These are phyloP conservation scores for Poicephalus meyeri DNA, from an alignment of 2,113 vertebrate species.

Conservation along the genomic window DNA sequence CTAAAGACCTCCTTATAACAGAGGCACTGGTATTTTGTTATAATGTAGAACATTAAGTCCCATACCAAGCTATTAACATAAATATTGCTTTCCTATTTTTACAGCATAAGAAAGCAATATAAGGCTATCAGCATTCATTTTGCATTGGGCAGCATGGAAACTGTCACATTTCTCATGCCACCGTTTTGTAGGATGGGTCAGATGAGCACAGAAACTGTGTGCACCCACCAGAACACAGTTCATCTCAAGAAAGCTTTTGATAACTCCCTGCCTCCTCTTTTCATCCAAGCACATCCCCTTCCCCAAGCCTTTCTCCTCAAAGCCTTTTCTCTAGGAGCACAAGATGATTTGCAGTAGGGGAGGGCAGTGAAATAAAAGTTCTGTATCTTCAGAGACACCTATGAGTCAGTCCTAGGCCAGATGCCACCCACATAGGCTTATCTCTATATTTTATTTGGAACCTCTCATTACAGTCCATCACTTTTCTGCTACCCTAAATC, in stretches of 20 bases:
- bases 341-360: neutral
- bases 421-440: neutral
- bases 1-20: conserved; percentile 2
- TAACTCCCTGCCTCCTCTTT: neutral
- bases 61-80: neutral
- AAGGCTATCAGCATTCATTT: neutral
- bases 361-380: neutral
- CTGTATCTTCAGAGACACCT: neutral
- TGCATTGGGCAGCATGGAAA: neutral
- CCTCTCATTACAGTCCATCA: neutral
- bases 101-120: neutral
- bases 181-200: neutral
- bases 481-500: neutral
- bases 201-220: neutral
- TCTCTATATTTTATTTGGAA: neutral
- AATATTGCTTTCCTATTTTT: neutral
- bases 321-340: neutral
- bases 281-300: neutral
- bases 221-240: neutral
- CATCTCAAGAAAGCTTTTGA: neutral
- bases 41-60: neutral
- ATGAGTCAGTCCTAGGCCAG: neutral
- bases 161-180: neutral
- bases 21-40: neutral
- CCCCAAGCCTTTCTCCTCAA: neutral